These are phyloP conservation scores for Dendrocincla fuliginosa DNA, from an alignment of 2,797 vertebrate genomes.

Conservation along the genomic window DNA sequence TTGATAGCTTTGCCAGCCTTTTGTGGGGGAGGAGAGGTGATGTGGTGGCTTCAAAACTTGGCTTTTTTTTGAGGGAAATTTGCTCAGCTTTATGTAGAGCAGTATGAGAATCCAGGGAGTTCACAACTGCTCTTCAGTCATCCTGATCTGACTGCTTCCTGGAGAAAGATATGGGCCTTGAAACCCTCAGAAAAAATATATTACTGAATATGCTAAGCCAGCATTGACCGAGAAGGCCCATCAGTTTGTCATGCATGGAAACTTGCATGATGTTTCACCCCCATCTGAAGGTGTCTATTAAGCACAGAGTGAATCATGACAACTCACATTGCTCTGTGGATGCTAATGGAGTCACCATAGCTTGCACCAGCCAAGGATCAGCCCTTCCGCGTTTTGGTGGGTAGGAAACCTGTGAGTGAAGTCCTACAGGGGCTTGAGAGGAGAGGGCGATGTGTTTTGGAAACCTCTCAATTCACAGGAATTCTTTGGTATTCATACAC, in stretches of 20 bases:
- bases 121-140: neutral
- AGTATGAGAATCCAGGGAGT: neutral
- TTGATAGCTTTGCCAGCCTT: constrained; percentile 28
- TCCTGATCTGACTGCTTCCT: neutral
- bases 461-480: constrained; percentile 3
- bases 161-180: neutral
- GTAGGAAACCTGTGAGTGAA: constrained; percentile 10
- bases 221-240: neutral
- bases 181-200: neutral
- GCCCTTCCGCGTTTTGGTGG: neutral
- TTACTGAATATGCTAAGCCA: neutral
- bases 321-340: neutral
- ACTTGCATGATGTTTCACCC: neutral
- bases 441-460: neutral
- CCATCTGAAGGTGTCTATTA: neutral
- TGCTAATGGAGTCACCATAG: neutral
- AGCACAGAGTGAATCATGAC: neutral
- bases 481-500: constrained; percentile 49
- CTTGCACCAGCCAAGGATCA: neutral
- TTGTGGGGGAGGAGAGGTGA: constrained; percentile 8
- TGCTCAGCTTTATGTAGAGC: neutral
- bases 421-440: neutral
- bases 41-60: neutral
- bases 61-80: neutral
- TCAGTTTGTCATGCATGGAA: neutral